Conservation (phyloP, 2,888 invertebrate genomes). For the Phorcus lineatus region DNA sequence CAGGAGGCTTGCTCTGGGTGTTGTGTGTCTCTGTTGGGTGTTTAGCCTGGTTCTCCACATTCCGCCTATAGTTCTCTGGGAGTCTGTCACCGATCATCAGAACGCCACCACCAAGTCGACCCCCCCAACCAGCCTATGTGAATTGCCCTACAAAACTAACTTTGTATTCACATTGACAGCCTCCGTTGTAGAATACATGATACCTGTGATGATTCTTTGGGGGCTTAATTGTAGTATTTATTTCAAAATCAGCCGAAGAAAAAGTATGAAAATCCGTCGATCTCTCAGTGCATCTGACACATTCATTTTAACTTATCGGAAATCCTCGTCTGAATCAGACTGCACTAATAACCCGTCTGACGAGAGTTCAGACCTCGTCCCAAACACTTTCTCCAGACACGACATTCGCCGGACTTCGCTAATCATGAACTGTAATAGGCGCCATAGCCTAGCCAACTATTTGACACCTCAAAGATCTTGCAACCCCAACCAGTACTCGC, state of each 20-base stretch:
- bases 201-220: slow-evolving; percentile 56
- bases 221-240: slow-evolving; percentile 62
- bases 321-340: slow-evolving; percentile 54
- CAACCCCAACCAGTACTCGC: not conserved
- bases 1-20: slow-evolving; percentile 49
- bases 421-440: slow-evolving; percentile 23
- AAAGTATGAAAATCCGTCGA: slow-evolving; percentile 63
- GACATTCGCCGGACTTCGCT: not conserved
- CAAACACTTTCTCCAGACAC: not conserved
- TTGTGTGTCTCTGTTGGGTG: slow-evolving; percentile 54
- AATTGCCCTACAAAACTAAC: slow-evolving; percentile 51
- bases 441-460: slow-evolving; percentile 31
- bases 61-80: slow-evolving; percentile 56
- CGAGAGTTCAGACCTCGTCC: not conserved
- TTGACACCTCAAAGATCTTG: slow-evolving; percentile 7
- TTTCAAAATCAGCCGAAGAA: slow-evolving; percentile 59
- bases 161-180: slow-evolving; percentile 48
- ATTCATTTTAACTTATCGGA: slow-evolving; percentile 51
- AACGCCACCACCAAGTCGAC: not conserved
- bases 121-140: slow-evolving; percentile 22
- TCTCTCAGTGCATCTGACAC: slow-evolving; percentile 59
- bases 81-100: slow-evolving; percentile 32
- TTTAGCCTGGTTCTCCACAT: slow-evolving; percentile 57
- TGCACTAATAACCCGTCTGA: slow-evolving; percentile 34
- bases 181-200: slow-evolving; percentile 53